Evolutionary conservation across 2,797 vertebrate species (phyloP).

Genomic region (Podargus strigoides): DNA sequence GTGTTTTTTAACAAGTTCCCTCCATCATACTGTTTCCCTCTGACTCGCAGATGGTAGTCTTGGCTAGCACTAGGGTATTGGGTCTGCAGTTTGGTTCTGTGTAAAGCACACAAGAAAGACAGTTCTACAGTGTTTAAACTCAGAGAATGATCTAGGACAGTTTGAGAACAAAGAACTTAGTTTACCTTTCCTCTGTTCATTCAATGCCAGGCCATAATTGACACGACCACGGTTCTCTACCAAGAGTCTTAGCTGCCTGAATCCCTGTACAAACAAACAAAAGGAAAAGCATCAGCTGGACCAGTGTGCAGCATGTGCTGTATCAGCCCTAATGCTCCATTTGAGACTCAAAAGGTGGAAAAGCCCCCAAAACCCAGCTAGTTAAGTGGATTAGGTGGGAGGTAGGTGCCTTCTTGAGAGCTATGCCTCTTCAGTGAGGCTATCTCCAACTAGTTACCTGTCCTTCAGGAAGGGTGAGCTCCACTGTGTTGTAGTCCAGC

Average conservation of each 20-base stretch:
- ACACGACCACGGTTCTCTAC: constrained; percentile 93
- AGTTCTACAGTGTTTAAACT: background rate
- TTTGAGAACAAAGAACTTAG: background rate
- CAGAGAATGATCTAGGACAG: background rate
- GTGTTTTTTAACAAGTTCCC: background rate
- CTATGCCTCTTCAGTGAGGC: background rate
- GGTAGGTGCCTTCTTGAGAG: background rate
- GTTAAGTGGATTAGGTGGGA: background rate
- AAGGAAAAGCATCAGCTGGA: background rate
- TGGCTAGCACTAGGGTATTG: background rate
- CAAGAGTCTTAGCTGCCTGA: constrained; percentile 83
- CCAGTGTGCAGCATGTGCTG: background rate
- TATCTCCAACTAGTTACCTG: constrained; percentile 74
- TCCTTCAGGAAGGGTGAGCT: constrained; percentile 82
- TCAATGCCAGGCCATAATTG: constrained; percentile 82
- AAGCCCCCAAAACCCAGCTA: background rate
- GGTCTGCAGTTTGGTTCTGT: background rate
- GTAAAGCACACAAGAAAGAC: background rate
- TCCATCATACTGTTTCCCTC: background rate
- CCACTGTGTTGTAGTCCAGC: constrained; percentile 79
- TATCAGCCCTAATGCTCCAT: background rate
- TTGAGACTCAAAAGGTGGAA: background rate
- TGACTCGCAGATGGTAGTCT: background rate
- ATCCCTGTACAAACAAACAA: constrained; percentile 71
- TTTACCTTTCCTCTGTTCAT: constrained; percentile 91